Evolutionary conservation across 2,797 vertebrate species (phyloP).

Genomic region (Bradypus variegatus): DNA sequence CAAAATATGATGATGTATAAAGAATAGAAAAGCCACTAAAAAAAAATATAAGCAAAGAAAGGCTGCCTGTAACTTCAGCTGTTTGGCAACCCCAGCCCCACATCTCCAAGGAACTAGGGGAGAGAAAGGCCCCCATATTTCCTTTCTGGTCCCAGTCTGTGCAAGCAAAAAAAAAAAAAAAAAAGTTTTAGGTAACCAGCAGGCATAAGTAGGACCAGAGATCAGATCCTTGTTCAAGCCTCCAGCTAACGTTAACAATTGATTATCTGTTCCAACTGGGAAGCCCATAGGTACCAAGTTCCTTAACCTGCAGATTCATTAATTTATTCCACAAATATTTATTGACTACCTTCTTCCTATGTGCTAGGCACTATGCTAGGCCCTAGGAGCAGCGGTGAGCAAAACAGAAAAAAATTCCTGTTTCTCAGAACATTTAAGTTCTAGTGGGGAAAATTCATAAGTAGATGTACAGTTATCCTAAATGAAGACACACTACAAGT

Average conservation of each 20-base stretch:
- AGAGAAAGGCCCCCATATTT: neutral
- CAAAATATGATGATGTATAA: no score
- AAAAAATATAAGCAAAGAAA: neutral
- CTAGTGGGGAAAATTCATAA: neutral
- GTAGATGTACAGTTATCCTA: neutral
- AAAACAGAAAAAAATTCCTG: neutral
- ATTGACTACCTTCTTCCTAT: neutral
- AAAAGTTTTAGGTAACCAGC: neutral
- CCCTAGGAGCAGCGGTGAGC: neutral
- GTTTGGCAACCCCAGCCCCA: rapidly evolving
- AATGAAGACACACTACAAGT: neutral
- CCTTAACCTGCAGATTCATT: neutral
- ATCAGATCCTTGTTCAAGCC: neutral
- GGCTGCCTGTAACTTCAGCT: neutral
- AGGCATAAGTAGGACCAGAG: neutral
- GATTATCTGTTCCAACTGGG: neutral
- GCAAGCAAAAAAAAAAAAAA: neutral
- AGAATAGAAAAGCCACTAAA: no score
- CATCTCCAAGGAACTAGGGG: neutral
- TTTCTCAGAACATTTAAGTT: neutral
- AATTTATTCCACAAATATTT: neutral
- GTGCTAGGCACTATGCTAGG: neutral
- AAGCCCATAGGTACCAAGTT: neutral
- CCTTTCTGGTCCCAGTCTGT: neutral
- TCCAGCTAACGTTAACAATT: neutral